phyloP scores from a whole-genome alignment of 2,113 vertebrate species.

The Conger conger region DNA sequence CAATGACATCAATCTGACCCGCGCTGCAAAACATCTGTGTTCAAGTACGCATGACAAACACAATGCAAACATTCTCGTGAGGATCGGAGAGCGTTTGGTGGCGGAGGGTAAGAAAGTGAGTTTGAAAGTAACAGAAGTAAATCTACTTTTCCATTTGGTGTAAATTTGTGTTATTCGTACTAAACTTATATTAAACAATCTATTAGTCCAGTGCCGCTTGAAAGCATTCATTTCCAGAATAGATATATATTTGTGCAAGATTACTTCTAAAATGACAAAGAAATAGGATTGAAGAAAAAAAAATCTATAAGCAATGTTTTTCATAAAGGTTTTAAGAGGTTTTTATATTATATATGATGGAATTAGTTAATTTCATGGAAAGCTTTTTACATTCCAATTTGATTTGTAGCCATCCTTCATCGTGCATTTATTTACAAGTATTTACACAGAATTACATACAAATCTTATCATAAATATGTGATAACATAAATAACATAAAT shows the following conservation, averaged over 20 bases:
- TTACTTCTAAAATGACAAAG: too few species aligned
- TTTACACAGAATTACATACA: background rate
- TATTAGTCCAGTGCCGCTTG: too few species aligned
- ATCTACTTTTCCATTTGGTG: too few species aligned
- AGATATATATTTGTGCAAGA: too few species aligned
- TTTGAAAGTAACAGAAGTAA: background rate
- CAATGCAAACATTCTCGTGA: conserved; percentile 6
- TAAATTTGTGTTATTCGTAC: too few species aligned
- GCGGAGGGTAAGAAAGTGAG: background rate
- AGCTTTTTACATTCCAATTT: background rate
- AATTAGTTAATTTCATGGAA: background rate
- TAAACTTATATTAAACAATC: too few species aligned
- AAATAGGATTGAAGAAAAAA: background rate
- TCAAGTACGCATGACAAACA: background rate
- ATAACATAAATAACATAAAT: too few species aligned
- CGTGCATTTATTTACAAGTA: background rate
- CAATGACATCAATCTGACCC: conserved; percentile 89
- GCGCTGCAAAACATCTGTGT: conserved; percentile 58
- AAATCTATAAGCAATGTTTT: background rate
- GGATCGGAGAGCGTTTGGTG: background rate
- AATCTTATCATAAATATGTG: background rate
- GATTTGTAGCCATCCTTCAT: background rate
- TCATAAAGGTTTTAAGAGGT: background rate
- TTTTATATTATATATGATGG: too few species aligned
- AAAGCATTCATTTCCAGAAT: too few species aligned